phyloP scores from a whole-genome alignment of 2,888 invertebrate species.

The Heteromyza rotundicornis region DNA sequence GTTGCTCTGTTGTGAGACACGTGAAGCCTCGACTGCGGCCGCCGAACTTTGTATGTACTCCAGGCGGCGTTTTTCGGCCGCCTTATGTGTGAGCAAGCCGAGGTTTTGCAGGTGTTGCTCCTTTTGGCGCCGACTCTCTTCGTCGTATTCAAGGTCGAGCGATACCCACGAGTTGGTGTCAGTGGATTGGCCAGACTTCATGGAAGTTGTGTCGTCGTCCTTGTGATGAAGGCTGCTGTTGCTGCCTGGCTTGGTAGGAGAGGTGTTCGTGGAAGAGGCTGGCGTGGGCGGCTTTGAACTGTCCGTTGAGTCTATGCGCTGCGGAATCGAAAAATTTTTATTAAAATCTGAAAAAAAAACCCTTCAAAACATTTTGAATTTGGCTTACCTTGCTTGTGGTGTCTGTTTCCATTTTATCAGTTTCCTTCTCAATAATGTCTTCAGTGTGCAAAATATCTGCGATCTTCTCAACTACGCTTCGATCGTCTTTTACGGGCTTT shows the following conservation, averaged over 20 bases:
- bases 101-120: conserved; percentile 77
- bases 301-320: background rate
- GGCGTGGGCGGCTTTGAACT: too few species aligned
- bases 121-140: conserved; percentile 73
- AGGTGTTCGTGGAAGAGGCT: conserved; percentile 26
- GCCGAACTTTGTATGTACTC: conserved; percentile 51
- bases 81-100: conserved; percentile 77
- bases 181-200: conserved; percentile 41
- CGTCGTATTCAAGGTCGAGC: conserved; percentile 42
- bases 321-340: too few species aligned
- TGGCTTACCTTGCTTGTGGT: conserved; percentile 23
- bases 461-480: background rate
- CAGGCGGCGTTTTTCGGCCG: conserved; percentile 69
- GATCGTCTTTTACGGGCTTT: background rate
- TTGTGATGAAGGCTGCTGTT: conserved; percentile 19
- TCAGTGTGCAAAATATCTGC: conserved; percentile 5
- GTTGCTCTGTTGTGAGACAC: conserved; percentile 28
- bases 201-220: conserved; percentile 37
- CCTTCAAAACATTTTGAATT: background rate
- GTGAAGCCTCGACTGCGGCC: conserved; percentile 36
- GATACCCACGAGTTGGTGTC: conserved; percentile 36
- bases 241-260: conserved; percentile 26
- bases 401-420: background rate
- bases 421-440: conserved; percentile 8
- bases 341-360: too few species aligned